Evolutionary conservation across 2,888 invertebrate species (phyloP), one percentile per base, ranked within the genome.

Genomic region (Diarsia brunnea): DNA sequence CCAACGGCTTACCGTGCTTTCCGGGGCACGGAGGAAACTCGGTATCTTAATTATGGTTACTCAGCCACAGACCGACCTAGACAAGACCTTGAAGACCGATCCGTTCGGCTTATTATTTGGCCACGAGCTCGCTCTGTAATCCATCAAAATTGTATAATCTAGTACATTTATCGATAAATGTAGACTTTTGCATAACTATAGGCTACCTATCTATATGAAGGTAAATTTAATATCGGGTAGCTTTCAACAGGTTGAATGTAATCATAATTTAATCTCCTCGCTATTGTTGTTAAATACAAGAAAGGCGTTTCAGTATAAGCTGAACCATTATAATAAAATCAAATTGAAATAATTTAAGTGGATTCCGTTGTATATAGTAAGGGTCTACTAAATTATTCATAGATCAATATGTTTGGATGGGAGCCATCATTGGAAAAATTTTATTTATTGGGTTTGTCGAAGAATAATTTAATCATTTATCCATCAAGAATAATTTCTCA

Each of bases 161-260:
- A 38, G 4, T 16, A 55, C 31, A 58, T n/a, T 14, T 14, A 78
- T 47, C 24, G 21, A 64, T 67, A 53, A 63, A 5, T 14, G 0
- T 55, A 16, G 19, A 49, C 16, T 45, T 27, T 68, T 76, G 58
- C 47, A 73, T 31, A 51, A 2, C 11, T 21, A n/a, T 14, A 14
- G n/a, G 8, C 47, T 19, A 38, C 38, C 38, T 38, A 27, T 8
- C 43, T 2, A 31, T 63, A 31, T 45, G 27, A 27, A 24, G 21
- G 53, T 31, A 53, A 66, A 79, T 79, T 69, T 53, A 75, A 75
- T 79, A 47, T 27, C 31, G 49, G 24, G 5, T 16, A 21, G 61
- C 31, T 51, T 68, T 69, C 60, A 31, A 63, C 53, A 8, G 75
- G 67, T 43, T 47, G 19, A 67, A 63, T 63, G 24, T 60, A 64